Evolutionary conservation across 2,888 invertebrate genomes (phyloP), one percentile per base, ranked within the genome.

Genomic region (Zelleria hepariella): DNA sequence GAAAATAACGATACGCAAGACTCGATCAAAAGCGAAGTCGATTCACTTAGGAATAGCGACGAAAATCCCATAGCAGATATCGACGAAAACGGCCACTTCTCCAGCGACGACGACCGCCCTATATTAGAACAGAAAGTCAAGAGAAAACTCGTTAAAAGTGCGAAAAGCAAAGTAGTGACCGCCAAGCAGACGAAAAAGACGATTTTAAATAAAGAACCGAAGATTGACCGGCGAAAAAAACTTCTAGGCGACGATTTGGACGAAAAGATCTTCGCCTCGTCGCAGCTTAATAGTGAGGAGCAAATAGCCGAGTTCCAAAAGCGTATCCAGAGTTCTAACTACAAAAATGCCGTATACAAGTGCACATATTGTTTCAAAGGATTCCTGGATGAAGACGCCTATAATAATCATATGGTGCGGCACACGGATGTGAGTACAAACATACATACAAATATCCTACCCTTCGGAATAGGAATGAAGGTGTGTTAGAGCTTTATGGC

Each of bases 321-420:
- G 0, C 67, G 86, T 21, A 82, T 77, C 57, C 62, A 61, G 0
- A 74, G 80, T 0, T 61, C 67, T 0, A 87, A 86, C 42, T 87
- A 85, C 60, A 58, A 69, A 0, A 78, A 78, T 10, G 80, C 82
- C 0, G 70, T 76, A 2, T 84, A 78, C 48, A 83, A 83, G 47
- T 86, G 86, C 48, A 74, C 79, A 0, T 65, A 68, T 0, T 87
- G 86, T 15, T 87, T 62, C 8, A 85, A 82, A 59, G 86, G 86
- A 0, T 87, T 85, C 48, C 74, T 84, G 52, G 77, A 78, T 0
- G 75, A 80, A 5, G 62, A 62, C 0, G 82, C 85, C 0, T 83
- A 66, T 7, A 75, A 71, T 23, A 87, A 85, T 64, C 86, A 87
- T 55, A 80, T 86, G 84, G 10, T 65, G 0, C 62, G 74, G 4